phyloP scores from a whole-genome alignment of 2,113 vertebrate genomes.

The Sander vitreus region DNA sequence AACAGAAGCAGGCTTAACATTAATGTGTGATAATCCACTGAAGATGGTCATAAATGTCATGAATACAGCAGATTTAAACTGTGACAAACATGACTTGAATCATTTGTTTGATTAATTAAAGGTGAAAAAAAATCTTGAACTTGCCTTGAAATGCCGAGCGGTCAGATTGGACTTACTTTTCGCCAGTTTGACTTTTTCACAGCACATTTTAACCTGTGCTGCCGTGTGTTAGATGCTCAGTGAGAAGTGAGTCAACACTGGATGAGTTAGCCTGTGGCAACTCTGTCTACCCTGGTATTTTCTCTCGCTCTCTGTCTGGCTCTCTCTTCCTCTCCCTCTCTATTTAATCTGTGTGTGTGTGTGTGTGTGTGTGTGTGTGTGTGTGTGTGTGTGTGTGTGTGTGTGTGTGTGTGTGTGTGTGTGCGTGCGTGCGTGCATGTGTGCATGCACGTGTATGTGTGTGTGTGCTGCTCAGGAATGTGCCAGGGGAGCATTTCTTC shows the following conservation, averaged over 20 bases:
- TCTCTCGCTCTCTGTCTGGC: neutral
- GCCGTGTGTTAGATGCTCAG: neutral
- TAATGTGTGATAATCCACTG: neutral
- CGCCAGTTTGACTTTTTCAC: neutral
- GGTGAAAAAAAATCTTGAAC: slow-evolving; percentile 6
- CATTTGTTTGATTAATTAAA: neutral
- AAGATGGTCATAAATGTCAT: neutral
- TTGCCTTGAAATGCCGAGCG: slow-evolving; percentile 18
- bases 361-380: neutral
- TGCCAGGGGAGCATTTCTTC: neutral
- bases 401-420: neutral
- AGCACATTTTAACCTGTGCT: neutral
- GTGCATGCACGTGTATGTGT: neutral
- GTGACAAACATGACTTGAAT: neutral
- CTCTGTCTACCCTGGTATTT: neutral
- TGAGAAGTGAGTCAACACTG: slow-evolving; percentile 32
- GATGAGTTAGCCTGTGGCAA: neutral
- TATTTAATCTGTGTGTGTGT: neutral
- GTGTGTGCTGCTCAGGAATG: slow-evolving; percentile 41
- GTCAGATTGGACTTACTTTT: neutral
- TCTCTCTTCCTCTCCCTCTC: neutral
- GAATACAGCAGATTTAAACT: neutral
- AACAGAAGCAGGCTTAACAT: neutral
- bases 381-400: neutral
- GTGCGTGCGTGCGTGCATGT: neutral